Evolutionary conservation across 2,113 vertebrate species (phyloP), one percentile per base, ranked within the genome.

Genomic region (Tinamus guttatus): DNA sequence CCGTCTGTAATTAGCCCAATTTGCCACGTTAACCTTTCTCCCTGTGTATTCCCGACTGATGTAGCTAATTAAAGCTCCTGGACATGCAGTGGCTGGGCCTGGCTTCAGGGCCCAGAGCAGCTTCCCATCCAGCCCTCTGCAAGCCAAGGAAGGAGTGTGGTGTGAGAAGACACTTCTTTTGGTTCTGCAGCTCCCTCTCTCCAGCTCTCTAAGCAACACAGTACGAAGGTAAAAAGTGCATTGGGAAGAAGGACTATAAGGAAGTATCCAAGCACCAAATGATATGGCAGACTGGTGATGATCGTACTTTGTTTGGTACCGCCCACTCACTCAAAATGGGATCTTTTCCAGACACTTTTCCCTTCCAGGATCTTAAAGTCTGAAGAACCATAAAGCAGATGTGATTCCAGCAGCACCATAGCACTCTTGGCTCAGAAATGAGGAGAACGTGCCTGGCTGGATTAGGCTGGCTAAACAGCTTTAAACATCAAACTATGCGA

Each of bases 1-100:
- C 85, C 83, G 68, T 51, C 92, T 95, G 83, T 94, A 95, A 95
- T 95, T 96, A 95, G 92, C 90, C 83, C 75, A 64, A 88, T 95
- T 94, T 94, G 68, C 75, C 88, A 38, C 82, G 80, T 84, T 90
- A 94, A 96, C 89, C 92, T 90, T 92, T 94, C 59, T 93, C 56
- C 64, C 68, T 60, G 64, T 21, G 13, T 93, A 92, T 94, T 96
- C 69, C 90, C 76, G 70, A 63, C 45, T 59, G 84, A 28, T 10
- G 32, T 86, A 60, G 21, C 64, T 95, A 92, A 96, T 92, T 93
- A 96, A 81, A 84, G 38, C 60, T 88, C 40, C 64, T 71, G 51
- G 88, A 63, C 19, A 21, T 4, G 11, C 41, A 3, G 83, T 32
- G 60, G 52, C 90, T 86, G 2, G 5, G 30, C 59, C 36, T 78